Evolutionary conservation across 2,113 vertebrate genomes (phyloP).

Genomic region (Macrotus californicus): DNA sequence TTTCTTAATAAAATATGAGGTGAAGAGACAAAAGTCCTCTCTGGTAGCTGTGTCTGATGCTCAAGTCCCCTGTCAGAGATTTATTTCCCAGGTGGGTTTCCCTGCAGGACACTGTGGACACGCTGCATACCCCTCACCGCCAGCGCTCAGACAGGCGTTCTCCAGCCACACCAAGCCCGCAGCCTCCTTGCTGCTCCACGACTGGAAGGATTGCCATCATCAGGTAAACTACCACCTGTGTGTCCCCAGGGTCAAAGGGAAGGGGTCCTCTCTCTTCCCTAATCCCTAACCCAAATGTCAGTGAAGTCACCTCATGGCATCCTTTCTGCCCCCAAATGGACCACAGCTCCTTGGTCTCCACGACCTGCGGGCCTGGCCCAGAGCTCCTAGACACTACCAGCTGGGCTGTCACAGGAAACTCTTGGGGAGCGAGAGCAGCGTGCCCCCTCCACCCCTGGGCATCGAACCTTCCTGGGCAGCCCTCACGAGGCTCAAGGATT

Average conservation of each 20-base stretch:
- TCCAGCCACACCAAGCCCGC: not conserved
- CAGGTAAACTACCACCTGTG: not conserved
- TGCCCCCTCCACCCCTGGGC: not conserved
- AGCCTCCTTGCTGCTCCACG: not conserved
- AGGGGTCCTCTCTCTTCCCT: not conserved
- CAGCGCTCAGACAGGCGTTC: not conserved
- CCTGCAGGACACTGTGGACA: not conserved
- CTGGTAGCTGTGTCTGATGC: not conserved
- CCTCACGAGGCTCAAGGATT: not conserved
- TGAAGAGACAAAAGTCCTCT: fast-evolving
- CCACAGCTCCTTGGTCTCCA: not conserved
- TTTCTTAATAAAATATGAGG: not conserved
- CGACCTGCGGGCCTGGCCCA: no score
- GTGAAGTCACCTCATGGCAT: not conserved
- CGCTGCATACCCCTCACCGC: fast-evolving
- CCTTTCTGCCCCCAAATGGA: not conserved
- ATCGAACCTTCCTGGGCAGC: not conserved
- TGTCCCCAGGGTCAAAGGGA: not conserved
- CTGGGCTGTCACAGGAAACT: not conserved
- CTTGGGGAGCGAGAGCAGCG: fast-evolving
- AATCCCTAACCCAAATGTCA: not conserved
- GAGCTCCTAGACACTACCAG: not conserved
- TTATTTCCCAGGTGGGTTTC: not conserved
- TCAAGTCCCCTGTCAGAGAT: not conserved
- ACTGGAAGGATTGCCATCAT: fast-evolving